Evolutionary conservation across 2,888 invertebrate species (phyloP), one percentile per base, ranked within the genome.

Genomic region (Actias luna): DNA sequence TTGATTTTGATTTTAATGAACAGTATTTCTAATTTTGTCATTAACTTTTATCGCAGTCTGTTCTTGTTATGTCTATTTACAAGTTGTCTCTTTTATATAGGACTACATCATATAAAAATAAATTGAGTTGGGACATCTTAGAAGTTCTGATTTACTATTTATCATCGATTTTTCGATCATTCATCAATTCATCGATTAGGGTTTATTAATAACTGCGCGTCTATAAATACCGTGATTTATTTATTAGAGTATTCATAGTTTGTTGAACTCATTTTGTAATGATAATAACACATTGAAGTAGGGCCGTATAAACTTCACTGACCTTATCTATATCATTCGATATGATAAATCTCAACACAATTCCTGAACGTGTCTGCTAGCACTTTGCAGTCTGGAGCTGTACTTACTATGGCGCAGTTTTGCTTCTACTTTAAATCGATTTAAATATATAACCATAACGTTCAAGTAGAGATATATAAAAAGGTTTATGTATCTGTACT

Each of bases 261-360:
- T 68, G 65, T 67, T 66, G 75, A 75, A 74, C 78, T 71, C 58
- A 57, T n/a, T 33, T 57, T 42, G 57, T 62, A 33, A 60, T 69
- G 69, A 72, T 76, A 70, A 76, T 77, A 73, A 75, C 69, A 71
- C 70, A 61, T 39, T 42, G 70, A 58, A 61, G 52, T 27, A 55
- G 27, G 27, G 22, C 33, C 59, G 59, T 25, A 59, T 64, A 61
- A 35, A 62, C 59, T 58, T 50, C 42, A 33, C 42, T 22, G 50
- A 69, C 66, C 64, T 72, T 74, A 74, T 73, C 71, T 72, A 68
- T 69, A 68, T 69, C 67, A 72, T 74, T 69, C 67, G 69, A 74
- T 70, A 73, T 63, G 68, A 74, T 69, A 73, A n/a, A 74, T 74
- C 69, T 68, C 65, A 65, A 62, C 58, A 60, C 62, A 61, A 58